Conservation (phyloP, 2,888 invertebrate genomes). For the Pegoplata infirma region DNA sequence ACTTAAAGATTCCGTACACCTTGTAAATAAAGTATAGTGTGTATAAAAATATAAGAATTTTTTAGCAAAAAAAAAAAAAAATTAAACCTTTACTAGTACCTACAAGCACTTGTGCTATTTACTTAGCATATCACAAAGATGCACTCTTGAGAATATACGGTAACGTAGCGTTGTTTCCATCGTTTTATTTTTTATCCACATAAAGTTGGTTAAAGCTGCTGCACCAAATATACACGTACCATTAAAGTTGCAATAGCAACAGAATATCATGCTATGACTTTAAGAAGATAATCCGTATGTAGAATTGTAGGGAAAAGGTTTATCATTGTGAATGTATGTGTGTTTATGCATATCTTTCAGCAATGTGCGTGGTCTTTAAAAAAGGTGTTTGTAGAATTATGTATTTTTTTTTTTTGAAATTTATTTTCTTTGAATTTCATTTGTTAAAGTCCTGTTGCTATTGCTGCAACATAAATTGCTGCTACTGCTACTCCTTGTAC, state of each 20-base stretch:
- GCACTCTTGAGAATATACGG: constrained; percentile 40
- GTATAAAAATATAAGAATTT: not conserved
- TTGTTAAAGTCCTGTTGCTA: constrained; percentile 45
- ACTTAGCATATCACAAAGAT: constrained; percentile 51
- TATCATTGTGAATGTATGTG: not conserved
- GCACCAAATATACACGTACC: not conserved
- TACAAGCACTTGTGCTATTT: constrained; percentile 23
- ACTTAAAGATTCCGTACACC: too few species aligned
- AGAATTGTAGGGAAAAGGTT: not conserved
- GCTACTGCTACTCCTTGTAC: constrained; percentile 2
- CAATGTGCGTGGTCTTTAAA: not conserved
- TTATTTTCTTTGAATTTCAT: constrained; percentile 1
- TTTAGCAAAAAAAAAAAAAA: not conserved
- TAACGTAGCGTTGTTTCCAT: too few species aligned
- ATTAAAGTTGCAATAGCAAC: constrained; percentile 8
- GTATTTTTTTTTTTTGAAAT: constrained; percentile 13
- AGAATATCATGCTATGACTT: not conserved
- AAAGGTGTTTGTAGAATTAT: constrained; percentile 15
- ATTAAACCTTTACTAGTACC: not conserved
- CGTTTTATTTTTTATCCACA: constrained; percentile 6
- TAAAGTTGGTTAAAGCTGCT: constrained; percentile 6
- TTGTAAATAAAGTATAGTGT: not conserved
- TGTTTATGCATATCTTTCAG: not conserved
- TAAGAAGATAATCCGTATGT: constrained; percentile 28
- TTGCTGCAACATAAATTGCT: too few species aligned